Base-by-base conservation (phyloP, 1,140 invertebrate species). In the Helicoverpa armigera region DNA sequence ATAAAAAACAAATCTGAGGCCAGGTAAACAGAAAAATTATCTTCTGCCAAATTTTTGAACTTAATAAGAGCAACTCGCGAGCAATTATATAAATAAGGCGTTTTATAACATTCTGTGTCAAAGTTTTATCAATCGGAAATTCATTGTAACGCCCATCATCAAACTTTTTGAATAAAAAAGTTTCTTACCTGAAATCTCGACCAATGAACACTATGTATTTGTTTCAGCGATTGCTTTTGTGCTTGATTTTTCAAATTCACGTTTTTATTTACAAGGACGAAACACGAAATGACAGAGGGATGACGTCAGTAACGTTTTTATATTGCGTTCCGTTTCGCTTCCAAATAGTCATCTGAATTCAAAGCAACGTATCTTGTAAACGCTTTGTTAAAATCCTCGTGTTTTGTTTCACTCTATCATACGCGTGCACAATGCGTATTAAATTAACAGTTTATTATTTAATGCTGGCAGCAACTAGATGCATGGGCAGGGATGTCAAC, bases 261-360 rank as follows among this genome's bases (percentile, higher is more conserved):
- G 54, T 76, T 83, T 84, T 80, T 82, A 85, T 86, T 84, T 88
- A 88, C 87, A 84, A 84, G 81, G 78, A 83, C 79, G 82, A 77
- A 83, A 77, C 69, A 83, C 79, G 82, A 77, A 83, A 77, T 72
- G 80, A 82, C 81, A 83, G 53, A 79, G 58, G 48, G 74, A 81
- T 82, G 79, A 83, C 82, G 82, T 83, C 77, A 84, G 63, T 81
- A 65, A 77, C 75, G 82, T 79, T 83, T 67, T 77, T 78, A 75
- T 9, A 61, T 14, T 58, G 51, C 82, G 72, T 76, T 83, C 75
- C 80, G 58, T 84, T 54, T 51, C 69, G 23, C 5, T 23, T 31
- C 12, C 23, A n/a, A 72, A 23, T 3, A 23, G 35, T 51, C 10
- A n/a, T 29, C 12, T 51, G 60, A 13, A 35, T 14, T 63, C 29